Base-by-base conservation (phyloP, 2,888 invertebrate species). In the Blomia tropicalis region DNA sequence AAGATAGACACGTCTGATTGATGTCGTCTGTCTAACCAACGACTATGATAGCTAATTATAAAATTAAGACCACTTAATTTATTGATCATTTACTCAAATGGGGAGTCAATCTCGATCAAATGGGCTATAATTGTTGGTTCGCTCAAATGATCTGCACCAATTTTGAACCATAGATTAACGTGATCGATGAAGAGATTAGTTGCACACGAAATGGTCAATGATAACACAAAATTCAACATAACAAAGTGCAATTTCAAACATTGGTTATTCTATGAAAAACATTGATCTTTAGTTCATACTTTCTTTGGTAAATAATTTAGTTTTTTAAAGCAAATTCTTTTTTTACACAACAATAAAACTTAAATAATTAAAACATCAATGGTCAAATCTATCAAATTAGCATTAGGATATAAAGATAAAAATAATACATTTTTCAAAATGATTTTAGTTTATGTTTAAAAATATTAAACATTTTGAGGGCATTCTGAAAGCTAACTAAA, bases 21-120 rank as follows among this genome's bases (percentile, higher is more conserved):
- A n/a, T n/a, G n/a, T n/a, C n/a, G n/a, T n/a, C n/a, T n/a, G 17
- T 36, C 36, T 17, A 36, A 17, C 7, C 7, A 17, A 36, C 36
- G 7, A 36, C 7, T 11, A 17, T 11, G 36, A 36, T 7, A 36
- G 11, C 51, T 47, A 47, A 47, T 47, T 47, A 47, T 47, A 47
- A 47, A 47, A 47, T 47, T 47, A 47, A 47, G 51, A 47, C 51
- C 51, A 14, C 51, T 7, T 47, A 11, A 47, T 47, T 47, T 47
- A 47, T 47, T n/a, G 22, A 27, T 47, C 22, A 19, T 22, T 47
- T 19, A 41, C n/a, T n/a, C n/a, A n/a, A n/a, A n/a, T n/a, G n/a
- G n/a, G n/a, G n/a, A n/a, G n/a, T n/a, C n/a, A n/a, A n/a, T n/a
- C n/a, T n/a, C n/a, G n/a, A n/a, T n/a, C n/a, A n/a, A n/a, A n/a